Evolutionary conservation across 1,140 invertebrate genomes (phyloP), one percentile per base, ranked within the genome.

Genomic region (Aleiodes sp.): DNA sequence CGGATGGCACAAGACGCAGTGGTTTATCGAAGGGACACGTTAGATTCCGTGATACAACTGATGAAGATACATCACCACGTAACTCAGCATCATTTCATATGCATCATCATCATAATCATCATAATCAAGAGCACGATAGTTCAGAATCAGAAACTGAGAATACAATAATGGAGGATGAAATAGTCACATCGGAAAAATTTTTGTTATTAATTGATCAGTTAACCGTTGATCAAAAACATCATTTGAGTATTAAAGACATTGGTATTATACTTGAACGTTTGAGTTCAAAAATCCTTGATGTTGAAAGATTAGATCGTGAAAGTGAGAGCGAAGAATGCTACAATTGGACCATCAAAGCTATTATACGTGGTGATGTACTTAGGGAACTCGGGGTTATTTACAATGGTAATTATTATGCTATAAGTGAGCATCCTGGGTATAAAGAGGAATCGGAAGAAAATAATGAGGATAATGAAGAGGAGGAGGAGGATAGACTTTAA

Each of bases 341-440:
- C 88, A 96, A 96, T 85, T 97, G 95, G 95, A 96, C 94, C 79
- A 95, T 96, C 86, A 95, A 94, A 85, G 95, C 96, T 56, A 94
- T 95, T 72, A 96, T 97, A 74, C 88, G 94, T 46, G 95, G 95
- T 46, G 94, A 96, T 82, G 93, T 94, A 72, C 85, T 97, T 69
- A 88, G 94, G 56, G 95, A 97, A 85, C 88, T 97, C 52, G 96
- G 96, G 41, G 94, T 98, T 64, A 94, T 97, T 78, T 98, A 98
- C 85, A 96, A 97, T 87, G 95, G 95, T 37, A 96, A 96, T 85
- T 98, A 96, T 87, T 97, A 97, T 85, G 94, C 94, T 65, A 96
- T 97, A 77, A 95, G 94, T 74, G 95, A 97, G 85, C 95, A 96
- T 86, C 95, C 95, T 33, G 94, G 94, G 24, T 96, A 96, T 84